phyloP scores from a whole-genome alignment of 2,888 invertebrate genomes.

The Zaprionus bogoriensis region DNA sequence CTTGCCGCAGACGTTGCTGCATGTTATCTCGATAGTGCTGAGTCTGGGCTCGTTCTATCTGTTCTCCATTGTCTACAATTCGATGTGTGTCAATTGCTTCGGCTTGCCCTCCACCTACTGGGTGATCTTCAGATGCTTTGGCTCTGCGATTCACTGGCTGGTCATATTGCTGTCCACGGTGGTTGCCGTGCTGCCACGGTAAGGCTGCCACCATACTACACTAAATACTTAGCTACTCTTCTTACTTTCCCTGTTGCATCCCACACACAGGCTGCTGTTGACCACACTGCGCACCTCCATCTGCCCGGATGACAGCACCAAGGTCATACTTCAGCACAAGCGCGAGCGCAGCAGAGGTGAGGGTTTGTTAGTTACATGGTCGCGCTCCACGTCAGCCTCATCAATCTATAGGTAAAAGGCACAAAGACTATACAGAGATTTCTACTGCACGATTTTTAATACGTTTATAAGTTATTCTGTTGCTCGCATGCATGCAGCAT shows the following conservation, averaged over 20 bases:
- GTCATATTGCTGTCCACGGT: slow-evolving; percentile 90
- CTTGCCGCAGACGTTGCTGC: slow-evolving; percentile 90
- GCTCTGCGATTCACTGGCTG: slow-evolving; percentile 91
- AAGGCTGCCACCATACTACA: slow-evolving; percentile 51
- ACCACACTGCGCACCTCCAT: slow-evolving; percentile 87
- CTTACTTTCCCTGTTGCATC: no score
- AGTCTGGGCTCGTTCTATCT: slow-evolving; percentile 92
- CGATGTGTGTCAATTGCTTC: slow-evolving; percentile 90
- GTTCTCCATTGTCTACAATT: slow-evolving; percentile 93
- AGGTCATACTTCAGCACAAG: slow-evolving; percentile 86
- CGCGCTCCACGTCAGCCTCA: slow-evolving; percentile 85
- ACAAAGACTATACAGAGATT: slow-evolving; percentile 62
- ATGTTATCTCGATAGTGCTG: slow-evolving; percentile 89
- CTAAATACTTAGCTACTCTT: no score
- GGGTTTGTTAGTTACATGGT: slow-evolving; percentile 86
- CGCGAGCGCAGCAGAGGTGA: slow-evolving; percentile 85
- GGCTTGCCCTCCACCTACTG: slow-evolving; percentile 93
- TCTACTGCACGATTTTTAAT: slow-evolving; percentile 24
- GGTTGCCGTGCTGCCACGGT: slow-evolving; percentile 92
- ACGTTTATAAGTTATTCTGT: slow-evolving; percentile 8
- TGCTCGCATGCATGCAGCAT: slow-evolving; percentile 38
- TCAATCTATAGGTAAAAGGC: slow-evolving; percentile 85
- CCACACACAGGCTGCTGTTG: slow-evolving; percentile 87
- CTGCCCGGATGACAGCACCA: slow-evolving; percentile 89
- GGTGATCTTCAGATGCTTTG: slow-evolving; percentile 91